These are phyloP conservation scores for Phoeniculus purpureus DNA, from an alignment of 2,797 vertebrate genomes.

Conservation along the genomic window DNA sequence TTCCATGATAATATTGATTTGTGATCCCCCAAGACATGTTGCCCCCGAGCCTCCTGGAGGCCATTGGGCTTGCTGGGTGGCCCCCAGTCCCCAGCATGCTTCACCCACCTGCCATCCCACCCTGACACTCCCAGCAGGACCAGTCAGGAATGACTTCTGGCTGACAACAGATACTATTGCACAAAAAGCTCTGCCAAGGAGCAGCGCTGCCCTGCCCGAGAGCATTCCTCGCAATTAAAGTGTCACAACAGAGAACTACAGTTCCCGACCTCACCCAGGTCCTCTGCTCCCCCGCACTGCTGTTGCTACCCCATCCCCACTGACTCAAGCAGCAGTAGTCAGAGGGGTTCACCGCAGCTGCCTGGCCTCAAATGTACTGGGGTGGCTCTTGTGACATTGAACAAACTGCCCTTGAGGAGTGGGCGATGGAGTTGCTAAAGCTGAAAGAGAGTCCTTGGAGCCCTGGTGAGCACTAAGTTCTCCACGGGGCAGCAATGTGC, in stretches of 20 bases:
- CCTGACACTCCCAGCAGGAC: background rate
- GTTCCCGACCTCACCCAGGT: background rate
- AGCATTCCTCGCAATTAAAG: background rate
- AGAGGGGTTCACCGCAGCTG: background rate
- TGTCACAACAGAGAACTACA: background rate
- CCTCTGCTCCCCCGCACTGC: fast-evolving
- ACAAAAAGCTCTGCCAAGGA: slow-evolving; percentile 2
- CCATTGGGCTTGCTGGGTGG: too few species aligned
- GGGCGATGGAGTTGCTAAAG: background rate
- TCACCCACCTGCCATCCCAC: background rate
- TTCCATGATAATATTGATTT: too few species aligned
- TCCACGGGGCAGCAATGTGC: too few species aligned
- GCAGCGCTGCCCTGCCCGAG: background rate
- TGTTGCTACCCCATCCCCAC: background rate
- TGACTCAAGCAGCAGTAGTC: background rate
- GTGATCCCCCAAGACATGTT: too few species aligned
- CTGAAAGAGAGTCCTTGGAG: too few species aligned
- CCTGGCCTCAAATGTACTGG: background rate
- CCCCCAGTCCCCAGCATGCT: background rate
- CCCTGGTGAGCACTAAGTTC: too few species aligned
- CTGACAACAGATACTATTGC: slow-evolving; percentile 34
- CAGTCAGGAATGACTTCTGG: fast-evolving
- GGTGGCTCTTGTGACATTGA: too few species aligned
- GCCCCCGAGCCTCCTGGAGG: too few species aligned
- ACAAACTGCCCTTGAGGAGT: fast-evolving